These are phyloP conservation scores for Equus przewalskii DNA, from an alignment of 2,113 vertebrate genomes.

Conservation along the genomic window DNA sequence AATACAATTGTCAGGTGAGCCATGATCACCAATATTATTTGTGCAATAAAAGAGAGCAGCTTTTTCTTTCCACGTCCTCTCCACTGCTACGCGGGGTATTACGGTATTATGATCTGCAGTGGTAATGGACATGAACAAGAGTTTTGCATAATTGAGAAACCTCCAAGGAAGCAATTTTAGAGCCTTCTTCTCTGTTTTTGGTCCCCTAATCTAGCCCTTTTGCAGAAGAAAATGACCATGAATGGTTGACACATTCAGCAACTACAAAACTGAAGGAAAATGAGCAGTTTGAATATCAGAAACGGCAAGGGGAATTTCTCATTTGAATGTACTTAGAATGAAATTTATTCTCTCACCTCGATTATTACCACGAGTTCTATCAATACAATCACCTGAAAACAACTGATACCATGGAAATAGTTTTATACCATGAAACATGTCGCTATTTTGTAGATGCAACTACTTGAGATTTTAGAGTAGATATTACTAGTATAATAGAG, in stretches of 20 bases:
- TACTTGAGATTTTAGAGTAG: conserved; percentile 57
- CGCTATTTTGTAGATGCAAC: conserved; percentile 26
- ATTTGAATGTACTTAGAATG: conserved; percentile 29
- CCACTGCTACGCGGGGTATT: not conserved
- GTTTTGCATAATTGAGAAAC: conserved; percentile 52
- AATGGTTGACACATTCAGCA: not conserved
- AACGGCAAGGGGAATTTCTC: not conserved
- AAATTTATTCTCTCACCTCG: conserved; percentile 36
- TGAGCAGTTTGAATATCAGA: not conserved
- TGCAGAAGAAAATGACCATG: not conserved
- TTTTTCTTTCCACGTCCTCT: not conserved
- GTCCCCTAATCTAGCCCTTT: not conserved
- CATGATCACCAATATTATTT: not conserved
- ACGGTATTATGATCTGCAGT: not conserved
- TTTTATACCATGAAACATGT: conserved; percentile 33
- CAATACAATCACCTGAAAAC: conserved; percentile 49
- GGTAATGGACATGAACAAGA: not conserved
- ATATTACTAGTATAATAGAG: conserved; percentile 58
- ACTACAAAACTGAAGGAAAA: conserved; percentile 5
- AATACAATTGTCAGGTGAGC: not conserved
- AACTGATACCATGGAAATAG: conserved; percentile 19
- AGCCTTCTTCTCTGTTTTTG: conserved; percentile 9
- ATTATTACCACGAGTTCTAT: conserved; percentile 51
- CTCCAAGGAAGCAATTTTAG: not conserved
- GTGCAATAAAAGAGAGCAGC: not conserved